Evolutionary conservation across 1,140 invertebrate genomes (phyloP), one percentile per base, ranked within the genome.

Genomic region (Bombus waltoni): DNA sequence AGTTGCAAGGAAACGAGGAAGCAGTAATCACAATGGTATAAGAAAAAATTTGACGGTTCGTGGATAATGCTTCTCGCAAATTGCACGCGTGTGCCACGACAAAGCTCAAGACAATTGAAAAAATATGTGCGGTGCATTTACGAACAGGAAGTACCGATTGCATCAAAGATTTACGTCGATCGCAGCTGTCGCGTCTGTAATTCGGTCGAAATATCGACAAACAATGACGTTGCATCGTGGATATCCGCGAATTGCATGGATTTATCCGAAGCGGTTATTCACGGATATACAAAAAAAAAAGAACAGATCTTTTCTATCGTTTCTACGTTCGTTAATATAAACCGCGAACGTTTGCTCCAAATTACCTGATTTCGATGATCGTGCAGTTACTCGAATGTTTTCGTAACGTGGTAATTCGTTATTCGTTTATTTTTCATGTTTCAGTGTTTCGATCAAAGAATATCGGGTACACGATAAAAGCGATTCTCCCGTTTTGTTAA

Each of bases 201-300:
- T 83, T 83, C 28, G 71, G 66, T 82, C n/a, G 53, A 62, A 74
- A 32, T 40, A 59, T 40, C 10, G 82, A 32, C 32, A 66, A 88
- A 89, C 81, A 82, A 78, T 88, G 88, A 88, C 82, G 44, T 65
- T 38, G 66, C 78, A 83, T 88, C 76, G 72, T 70, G 82, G 72
- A 88, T 88, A 40, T 68, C 44, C 40, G 40, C 66, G 38, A 88
- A 85, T 89, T 88, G 28, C 88, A 68, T 73, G 77, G 42, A 88
- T 88, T 89, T 82, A 85, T 85, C 87, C 57, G 68, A 53, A 53
- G 18, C 68, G 53, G n/a, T 47, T 10, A 40, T 53, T 72, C 57
- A 57, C 32, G 38, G 22, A 42, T 38, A 22, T 72, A 4, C 18
- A 35, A 66, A 18, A 68, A 66, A 47, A 9, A 1, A 6, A 18